Conservation (phyloP, 2,888 invertebrate species). For the Bellardia bayeri region DNA sequence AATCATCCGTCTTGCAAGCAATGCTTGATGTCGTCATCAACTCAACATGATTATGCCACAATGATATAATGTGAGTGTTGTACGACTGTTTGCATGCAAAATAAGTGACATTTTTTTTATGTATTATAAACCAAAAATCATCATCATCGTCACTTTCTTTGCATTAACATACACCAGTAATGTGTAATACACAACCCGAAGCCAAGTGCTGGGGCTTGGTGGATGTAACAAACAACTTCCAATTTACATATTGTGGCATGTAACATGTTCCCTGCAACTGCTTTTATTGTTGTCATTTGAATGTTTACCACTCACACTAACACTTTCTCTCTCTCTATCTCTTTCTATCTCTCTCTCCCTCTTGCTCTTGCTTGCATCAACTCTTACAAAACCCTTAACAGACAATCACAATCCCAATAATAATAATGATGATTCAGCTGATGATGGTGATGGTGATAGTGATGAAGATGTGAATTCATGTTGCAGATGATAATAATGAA, state of each 20-base stretch:
- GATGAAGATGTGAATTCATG: slow-evolving; percentile 21
- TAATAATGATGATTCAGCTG: not conserved
- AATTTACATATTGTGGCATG: slow-evolving; percentile 65
- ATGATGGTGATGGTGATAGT: not conserved
- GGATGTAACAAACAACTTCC: slow-evolving; percentile 56
- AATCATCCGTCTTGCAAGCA: slow-evolving; percentile 32
- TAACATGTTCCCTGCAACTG: slow-evolving; percentile 44
- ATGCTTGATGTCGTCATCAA: slow-evolving; percentile 44
- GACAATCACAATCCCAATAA: slow-evolving; percentile 21
- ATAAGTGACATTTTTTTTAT: slow-evolving; percentile 66
- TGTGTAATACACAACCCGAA: slow-evolving; percentile 29
- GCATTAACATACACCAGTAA: not conserved
- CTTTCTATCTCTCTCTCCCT: not conserved
- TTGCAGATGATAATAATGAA: slow-evolving; percentile 19
- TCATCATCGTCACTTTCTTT: slow-evolving; percentile 51
- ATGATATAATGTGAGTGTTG: slow-evolving; percentile 47
- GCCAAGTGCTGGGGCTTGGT: slow-evolving; percentile 6
- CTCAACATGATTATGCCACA: slow-evolving; percentile 65
- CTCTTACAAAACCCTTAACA: slow-evolving; percentile 4
- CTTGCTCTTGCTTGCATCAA: too few relatives aligned
- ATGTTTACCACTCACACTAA: slow-evolving; percentile 27
- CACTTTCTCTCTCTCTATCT: not conserved
- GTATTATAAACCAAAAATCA: slow-evolving; percentile 56
- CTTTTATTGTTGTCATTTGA: slow-evolving; percentile 42
- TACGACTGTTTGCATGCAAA: not conserved